phyloP scores from a whole-genome alignment of 2,888 invertebrate species.

The Coenonympha arcania region DNA sequence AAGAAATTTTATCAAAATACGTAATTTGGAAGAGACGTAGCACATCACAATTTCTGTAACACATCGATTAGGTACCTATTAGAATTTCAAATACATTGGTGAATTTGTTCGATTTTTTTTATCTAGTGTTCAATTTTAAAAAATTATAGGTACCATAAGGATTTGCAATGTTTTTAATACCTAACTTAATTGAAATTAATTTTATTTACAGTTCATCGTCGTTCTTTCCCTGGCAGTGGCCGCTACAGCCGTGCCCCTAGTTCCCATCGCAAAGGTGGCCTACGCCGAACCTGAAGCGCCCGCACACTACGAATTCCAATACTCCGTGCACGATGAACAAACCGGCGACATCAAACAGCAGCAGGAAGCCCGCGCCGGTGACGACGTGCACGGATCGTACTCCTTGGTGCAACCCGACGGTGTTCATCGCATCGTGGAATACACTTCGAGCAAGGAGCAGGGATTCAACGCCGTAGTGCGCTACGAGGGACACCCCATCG shows the following conservation, averaged over 20 bases:
- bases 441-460: slow-evolving; percentile 56
- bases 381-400: slow-evolving; percentile 63
- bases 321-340: slow-evolving; percentile 62
- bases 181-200: background rate
- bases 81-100: too few species aligned
- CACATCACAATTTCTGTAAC: too few species aligned
- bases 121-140: background rate
- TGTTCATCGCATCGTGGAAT: slow-evolving; percentile 61
- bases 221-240: slow-evolving; percentile 46
- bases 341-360: slow-evolving; percentile 66
- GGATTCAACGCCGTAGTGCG: slow-evolving; percentile 67
- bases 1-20: background rate
- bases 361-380: slow-evolving; percentile 59
- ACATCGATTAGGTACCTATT: too few species aligned
- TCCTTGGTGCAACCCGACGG: slow-evolving; percentile 67
- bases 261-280: slow-evolving; percentile 44
- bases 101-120: background rate
- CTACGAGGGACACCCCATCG: slow-evolving; percentile 41
- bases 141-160: background rate
- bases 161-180: background rate
- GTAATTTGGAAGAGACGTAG: background rate
- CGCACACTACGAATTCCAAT: slow-evolving; percentile 60
- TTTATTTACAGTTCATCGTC: slow-evolving; percentile 25
- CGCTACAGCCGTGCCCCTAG: slow-evolving; percentile 33
- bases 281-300: slow-evolving; percentile 53